Evolutionary conservation across 2,888 invertebrate genomes (phyloP), one percentile per base, ranked within the genome.

Genomic region (Lepidocyrtoides sp.): DNA sequence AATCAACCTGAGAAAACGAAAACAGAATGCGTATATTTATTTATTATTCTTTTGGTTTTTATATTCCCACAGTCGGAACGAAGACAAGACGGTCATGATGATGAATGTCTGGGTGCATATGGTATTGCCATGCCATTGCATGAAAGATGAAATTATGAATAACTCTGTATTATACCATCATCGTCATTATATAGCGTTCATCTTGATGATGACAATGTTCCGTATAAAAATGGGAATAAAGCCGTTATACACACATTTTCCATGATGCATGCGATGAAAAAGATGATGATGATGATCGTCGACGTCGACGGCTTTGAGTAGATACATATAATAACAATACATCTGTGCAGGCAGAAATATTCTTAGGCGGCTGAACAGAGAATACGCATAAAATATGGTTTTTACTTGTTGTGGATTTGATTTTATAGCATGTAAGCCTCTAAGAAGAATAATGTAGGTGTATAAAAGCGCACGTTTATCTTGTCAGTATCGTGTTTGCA

Each of bases 101-200:
- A 72, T 72, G 20, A 72, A 72, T 72, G 72, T 72, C 29, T 72
- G 72, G 72, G 20, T 72, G 72, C 72, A 72, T 72, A 72, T 72
- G 72, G 72, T 44, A 72, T 72, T 44, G 72, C 44, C 14, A 72
- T 72, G n/a, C n/a, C n/a, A n/a, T n/a, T n/a, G n/a, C n/a, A n/a
- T 72, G 72, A 17, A 72, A 2, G 32, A 66, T 66, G 66, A 32
- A 63, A 66, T 66, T 66, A 32, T 66, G 66, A 66, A 66, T 66
- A 66, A 66, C 66, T 54, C 14, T n/a, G 54, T 14, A 32, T 32
- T 12, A 12, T 32, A 32, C 32, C 14, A 29, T n/a, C 17, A 8
- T 5, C 3, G 20, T 23, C 60, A 60, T n/a, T n/a, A n/a, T 7
- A 54, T 3, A 54, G 54, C 54, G n/a, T n/a, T 66, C 66, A 14